phyloP scores from a whole-genome alignment of 2,888 invertebrate genomes.

The Polymixis flavicincta region DNA sequence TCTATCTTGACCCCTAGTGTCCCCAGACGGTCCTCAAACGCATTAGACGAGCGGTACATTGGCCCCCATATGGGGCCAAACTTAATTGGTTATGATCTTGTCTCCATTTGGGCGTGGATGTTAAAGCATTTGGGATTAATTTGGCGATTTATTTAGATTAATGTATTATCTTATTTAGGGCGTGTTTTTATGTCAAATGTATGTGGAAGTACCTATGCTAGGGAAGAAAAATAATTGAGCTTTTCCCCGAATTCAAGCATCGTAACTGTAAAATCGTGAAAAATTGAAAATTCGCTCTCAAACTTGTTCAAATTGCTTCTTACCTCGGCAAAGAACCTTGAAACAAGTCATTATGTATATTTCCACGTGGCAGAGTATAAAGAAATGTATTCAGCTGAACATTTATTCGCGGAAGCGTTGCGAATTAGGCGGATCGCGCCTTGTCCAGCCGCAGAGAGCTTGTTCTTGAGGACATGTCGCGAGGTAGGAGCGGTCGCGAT shows the following conservation, averaged over 20 bases:
- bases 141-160: constrained; percentile 50
- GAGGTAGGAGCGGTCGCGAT: constrained; percentile 68
- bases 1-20: constrained; percentile 73
- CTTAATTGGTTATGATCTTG: constrained; percentile 67
- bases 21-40: constrained; percentile 70
- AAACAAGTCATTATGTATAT: constrained; percentile 62
- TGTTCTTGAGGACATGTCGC: constrained; percentile 68
- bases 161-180: constrained; percentile 45
- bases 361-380: constrained; percentile 52
- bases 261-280: constrained; percentile 23
- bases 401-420: constrained; percentile 75
- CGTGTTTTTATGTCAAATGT: constrained; percentile 15
- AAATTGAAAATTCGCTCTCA: constrained; percentile 27
- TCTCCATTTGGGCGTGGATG: constrained; percentile 62
- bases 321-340: constrained; percentile 29
- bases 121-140: constrained; percentile 58
- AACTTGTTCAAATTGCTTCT: constrained; percentile 29
- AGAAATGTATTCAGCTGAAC: constrained; percentile 64
- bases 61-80: constrained; percentile 62
- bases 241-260: constrained; percentile 7
- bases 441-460: constrained; percentile 80
- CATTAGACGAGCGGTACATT: constrained; percentile 57
- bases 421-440: constrained; percentile 84
- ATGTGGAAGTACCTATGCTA: background rate
- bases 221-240: background rate